Base-by-base conservation (phyloP, 2,797 vertebrate species). In the Lutjanus campechanus region DNA sequence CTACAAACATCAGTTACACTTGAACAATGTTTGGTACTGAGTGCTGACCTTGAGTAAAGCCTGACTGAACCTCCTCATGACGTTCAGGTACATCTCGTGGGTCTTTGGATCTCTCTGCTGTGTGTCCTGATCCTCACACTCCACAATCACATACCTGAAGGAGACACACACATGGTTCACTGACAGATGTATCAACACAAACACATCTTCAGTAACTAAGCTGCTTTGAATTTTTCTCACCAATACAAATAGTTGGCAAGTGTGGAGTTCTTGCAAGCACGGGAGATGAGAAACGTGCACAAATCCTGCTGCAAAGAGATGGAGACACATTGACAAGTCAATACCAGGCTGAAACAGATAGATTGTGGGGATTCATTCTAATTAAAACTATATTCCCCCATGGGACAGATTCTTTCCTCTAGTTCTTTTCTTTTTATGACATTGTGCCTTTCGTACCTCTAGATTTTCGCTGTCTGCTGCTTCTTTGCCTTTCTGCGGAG, bases 231-330 rank as follows among this genome's bases (percentile, higher is more conserved):
- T 4, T 60, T 3, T 12, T 86, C 97, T 87, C 95, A 99, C 98
- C 98, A 99, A 89, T 99, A 99, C 85, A 99, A 94, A 87, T 99
- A 99, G 94, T 99, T 99, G 72, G 97, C 98, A 74, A 99, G 91
- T 0, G 97, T 99, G 12, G 98, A 98, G 91, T 99, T 99, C 95
- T 98, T 99, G 89, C 98, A 99, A 29, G 98, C 98, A 22, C 98
- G 96, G 19, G 98, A 99, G 93, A 99, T 99, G 89, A 99, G 96
- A 87, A 99, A 99, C 0, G 98, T 98, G 76, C 98, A 99, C 66
- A 99, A 95, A 83, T 99, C 98, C 93, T 98, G 97, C 98, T 99
- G 80, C 68, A 78, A 49, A 79, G 53, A 92, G 68, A 90, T 8
- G 71, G 7, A 86, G 80, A 88, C 66, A 90, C 19, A 67, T 17